Evolutionary conservation across 2,113 vertebrate genomes (phyloP).

Genomic region (Grus americana): DNA sequence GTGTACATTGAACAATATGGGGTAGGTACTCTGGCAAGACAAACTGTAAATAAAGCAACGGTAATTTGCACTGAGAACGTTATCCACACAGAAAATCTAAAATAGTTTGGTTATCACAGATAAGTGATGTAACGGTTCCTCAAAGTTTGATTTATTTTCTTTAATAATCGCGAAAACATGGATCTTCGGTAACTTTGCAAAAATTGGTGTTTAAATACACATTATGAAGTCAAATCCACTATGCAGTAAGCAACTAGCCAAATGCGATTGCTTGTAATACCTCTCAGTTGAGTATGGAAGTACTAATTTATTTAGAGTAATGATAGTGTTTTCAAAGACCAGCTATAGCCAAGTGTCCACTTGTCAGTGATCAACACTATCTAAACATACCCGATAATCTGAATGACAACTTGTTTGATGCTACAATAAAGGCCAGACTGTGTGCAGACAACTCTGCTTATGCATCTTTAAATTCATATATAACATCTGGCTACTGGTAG

Average conservation of each 20-base stretch:
- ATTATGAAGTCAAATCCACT: background rate
- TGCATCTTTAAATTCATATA: background rate
- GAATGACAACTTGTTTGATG: background rate
- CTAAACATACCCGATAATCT: background rate
- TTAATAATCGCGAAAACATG: background rate
- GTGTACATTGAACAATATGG: background rate
- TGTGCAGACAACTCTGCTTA: background rate
- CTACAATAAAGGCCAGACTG: background rate
- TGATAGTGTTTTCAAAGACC: background rate
- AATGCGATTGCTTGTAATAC: background rate
- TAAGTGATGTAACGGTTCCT: background rate
- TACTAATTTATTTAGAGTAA: background rate
- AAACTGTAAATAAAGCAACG: background rate
- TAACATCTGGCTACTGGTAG: conserved; percentile 48
- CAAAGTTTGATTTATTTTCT: background rate
- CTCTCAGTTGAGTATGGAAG: background rate
- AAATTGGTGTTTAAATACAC: background rate
- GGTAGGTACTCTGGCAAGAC: background rate
- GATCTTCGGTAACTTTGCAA: background rate
- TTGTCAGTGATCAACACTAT: background rate
- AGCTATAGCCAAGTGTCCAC: background rate
- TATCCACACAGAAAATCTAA: background rate
- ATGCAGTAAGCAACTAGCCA: background rate
- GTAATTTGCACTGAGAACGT: background rate
- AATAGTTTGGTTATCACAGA: background rate